Conservation (phyloP, 2,113 vertebrate species). For the Neomonachus schauinslandi region DNA sequence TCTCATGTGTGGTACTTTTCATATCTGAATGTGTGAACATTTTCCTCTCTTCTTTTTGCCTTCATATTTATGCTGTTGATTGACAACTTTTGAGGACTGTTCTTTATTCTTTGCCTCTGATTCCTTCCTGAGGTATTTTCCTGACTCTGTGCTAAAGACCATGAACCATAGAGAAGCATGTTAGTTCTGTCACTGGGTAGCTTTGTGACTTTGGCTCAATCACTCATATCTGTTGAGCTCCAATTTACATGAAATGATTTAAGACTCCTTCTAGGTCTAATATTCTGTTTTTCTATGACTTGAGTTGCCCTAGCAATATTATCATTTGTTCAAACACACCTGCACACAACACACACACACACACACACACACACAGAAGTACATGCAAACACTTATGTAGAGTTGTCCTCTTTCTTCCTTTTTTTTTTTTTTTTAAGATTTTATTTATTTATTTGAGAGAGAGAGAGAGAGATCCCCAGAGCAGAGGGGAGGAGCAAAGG, state of each 20-base stretch:
- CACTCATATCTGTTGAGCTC: background rate
- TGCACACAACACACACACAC: background rate
- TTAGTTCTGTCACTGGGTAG: background rate
- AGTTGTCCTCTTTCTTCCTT: background rate
- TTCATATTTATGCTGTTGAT: background rate
- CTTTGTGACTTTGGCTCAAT: background rate
- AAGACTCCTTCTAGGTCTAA: background rate
- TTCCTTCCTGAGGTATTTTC: background rate
- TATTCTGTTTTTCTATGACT: background rate
- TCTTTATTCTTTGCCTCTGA: background rate
- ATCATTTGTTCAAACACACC: background rate
- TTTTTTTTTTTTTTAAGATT: too few species aligned
- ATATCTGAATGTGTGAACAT: background rate
- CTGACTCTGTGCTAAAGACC: background rate
- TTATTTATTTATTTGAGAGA: too few species aligned
- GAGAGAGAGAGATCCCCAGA: too few species aligned
- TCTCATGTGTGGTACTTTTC: background rate
- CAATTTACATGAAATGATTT: background rate
- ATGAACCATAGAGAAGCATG: background rate
- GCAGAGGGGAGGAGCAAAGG: too few species aligned
- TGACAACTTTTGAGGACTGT: background rate
- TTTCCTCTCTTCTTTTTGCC: conserved; percentile 19
- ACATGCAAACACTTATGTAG: background rate
- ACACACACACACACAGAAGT: too few species aligned
- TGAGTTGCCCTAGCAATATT: background rate